These are phyloP conservation scores for Drosophila lowei DNA, from an alignment of 1,140 invertebrate genomes.

Conservation along the genomic window DNA sequence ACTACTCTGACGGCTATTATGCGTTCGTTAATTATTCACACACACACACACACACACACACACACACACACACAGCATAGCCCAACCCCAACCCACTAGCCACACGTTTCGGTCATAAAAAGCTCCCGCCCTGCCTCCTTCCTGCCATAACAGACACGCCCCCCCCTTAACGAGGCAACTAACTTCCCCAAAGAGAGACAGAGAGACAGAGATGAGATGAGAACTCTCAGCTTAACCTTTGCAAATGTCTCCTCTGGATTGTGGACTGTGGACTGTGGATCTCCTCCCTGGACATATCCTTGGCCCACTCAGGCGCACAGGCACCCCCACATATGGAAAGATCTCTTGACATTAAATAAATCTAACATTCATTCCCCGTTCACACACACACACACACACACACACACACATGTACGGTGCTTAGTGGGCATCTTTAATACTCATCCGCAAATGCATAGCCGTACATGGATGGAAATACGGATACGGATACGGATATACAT, in stretches of 20 bases:
- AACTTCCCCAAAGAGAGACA: conserved; percentile 19
- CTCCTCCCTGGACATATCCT: conserved; percentile 51
- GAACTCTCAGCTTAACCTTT: conserved; percentile 60
- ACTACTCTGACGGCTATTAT: conserved; percentile 68
- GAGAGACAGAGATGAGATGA: conserved; percentile 10
- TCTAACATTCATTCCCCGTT: conserved; percentile 51
- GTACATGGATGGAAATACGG: conserved; percentile 27
- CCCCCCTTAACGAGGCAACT: conserved; percentile 71
- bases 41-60: not conserved
- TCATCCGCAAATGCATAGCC: conserved; percentile 6
- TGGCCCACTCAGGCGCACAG: not conserved
- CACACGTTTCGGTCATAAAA: conserved; percentile 78
- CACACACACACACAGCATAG: too few relatives aligned
- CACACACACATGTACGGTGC: conserved; percentile 53
- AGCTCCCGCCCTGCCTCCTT: conserved; percentile 31
- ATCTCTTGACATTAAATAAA: conserved; percentile 82
- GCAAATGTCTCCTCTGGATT: conserved; percentile 52
- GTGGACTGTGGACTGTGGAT: conserved; percentile 25
- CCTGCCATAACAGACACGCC: conserved; percentile 53
- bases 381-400: too few relatives aligned
- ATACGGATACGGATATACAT: conserved; percentile 2
- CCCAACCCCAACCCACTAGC: conserved; percentile 15
- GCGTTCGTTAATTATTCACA: conserved; percentile 81
- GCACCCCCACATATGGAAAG: conserved; percentile 44
- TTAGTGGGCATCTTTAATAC: conserved; percentile 77